Base-by-base conservation (phyloP, 2,113 vertebrate genomes). In the Zapus hudsonius region DNA sequence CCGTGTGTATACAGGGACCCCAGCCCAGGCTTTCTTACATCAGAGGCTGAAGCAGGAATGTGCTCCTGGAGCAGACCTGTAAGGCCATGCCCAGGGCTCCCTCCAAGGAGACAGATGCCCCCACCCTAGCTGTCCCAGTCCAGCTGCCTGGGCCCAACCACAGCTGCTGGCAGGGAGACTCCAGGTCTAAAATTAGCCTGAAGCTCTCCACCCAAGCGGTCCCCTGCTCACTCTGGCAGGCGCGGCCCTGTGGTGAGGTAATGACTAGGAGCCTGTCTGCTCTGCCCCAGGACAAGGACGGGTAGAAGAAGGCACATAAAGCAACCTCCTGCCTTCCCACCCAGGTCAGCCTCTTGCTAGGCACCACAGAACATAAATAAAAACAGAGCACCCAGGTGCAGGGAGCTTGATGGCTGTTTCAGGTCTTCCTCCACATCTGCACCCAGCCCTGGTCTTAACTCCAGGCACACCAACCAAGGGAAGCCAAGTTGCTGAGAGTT, bases 161-260 rank as follows among this genome's bases (percentile, higher is more conserved):
- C 89, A 90, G 94, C 92, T 79, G 79, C 91, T 97, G 97, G 97
- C 98, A 97, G 84, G 85, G 92, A 94, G 92, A 64, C 78, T 96
- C 92, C 91, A 89, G 63, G 91, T 96, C 98, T 98, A 98, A 98
- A 98, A 98, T 98, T 98, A 98, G 97, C 96, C 79, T 74, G 33
- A 27, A 0, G 90, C 89, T 97, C 97, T 98, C 97, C 98, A 97
- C 96, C 97, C 98, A 96, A 89, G 95, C 97, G 91, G 94, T 80
- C 93, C 86, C 93, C 93, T 2, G 0, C 95, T 92, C 38, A 0
- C 92, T 83, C 78, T 42, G 96, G 96, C 94, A 96, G 96, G 85
- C 96, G 3, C 91, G 95, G 87, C 83, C 95, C 95, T 96, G 95
- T 1, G 81, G 85, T 1, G 96, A 96, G 95, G 97, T 86, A 97